Conservation (phyloP, 2,113 vertebrate genomes). For the Cacatua alba region DNA sequence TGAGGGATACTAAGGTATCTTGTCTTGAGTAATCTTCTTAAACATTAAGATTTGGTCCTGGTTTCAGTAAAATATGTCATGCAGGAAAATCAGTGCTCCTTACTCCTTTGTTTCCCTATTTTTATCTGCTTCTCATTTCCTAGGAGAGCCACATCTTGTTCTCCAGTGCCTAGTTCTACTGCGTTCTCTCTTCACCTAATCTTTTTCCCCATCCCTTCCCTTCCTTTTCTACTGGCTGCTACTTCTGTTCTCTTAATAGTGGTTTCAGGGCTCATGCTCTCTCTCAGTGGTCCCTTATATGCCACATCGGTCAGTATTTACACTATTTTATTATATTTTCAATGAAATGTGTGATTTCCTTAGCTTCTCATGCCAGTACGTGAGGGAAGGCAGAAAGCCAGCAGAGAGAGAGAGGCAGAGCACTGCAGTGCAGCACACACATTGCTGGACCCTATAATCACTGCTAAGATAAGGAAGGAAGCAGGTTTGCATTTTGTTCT, state of each 20-base stretch:
- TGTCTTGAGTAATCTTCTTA: not conserved
- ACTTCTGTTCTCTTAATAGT: not conserved
- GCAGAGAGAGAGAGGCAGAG: not conserved
- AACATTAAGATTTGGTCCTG: fast-evolving
- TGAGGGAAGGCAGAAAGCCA: not conserved
- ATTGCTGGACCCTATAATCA: not conserved
- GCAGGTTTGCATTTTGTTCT: not conserved
- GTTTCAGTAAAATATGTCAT: not conserved
- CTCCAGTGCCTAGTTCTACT: not conserved
- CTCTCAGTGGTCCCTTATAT: not conserved
- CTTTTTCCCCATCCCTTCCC: not conserved
- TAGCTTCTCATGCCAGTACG: fast-evolving
- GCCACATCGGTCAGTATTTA: not conserved
- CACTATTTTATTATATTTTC: not conserved
- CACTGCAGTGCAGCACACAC: not conserved
- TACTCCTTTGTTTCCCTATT: not conserved
- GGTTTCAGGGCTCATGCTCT: not conserved
- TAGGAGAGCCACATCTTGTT: not conserved
- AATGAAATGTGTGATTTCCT: not conserved
- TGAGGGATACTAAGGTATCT: not conserved
- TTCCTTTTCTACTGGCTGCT: not conserved
- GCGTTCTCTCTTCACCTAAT: not conserved
- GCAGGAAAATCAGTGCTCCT: not conserved
- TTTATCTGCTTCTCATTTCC: not conserved
- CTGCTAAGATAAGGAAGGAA: not conserved